Evolutionary conservation across 2,797 vertebrate genomes (phyloP).

Genomic region (Falco naumanni): DNA sequence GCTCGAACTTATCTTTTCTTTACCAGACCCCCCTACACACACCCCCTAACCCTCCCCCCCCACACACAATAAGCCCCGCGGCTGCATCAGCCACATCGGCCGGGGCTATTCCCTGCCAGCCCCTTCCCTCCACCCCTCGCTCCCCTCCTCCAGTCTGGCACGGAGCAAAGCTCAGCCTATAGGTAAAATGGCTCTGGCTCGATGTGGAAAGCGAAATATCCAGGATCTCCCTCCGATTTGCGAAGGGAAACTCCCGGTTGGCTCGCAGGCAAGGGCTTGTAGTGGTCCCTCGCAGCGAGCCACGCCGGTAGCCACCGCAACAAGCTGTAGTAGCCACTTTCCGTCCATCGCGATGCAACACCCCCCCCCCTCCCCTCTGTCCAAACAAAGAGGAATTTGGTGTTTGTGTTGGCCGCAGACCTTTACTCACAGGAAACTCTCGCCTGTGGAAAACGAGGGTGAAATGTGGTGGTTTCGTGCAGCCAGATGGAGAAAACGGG

Average conservation of each 20-base stretch:
- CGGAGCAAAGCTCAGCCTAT: not conserved
- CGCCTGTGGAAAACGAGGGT: not conserved
- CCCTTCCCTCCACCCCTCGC: not conserved
- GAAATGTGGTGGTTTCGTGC: not conserved
- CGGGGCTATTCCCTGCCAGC: not conserved
- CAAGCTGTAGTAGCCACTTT: not conserved
- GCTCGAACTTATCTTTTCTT: not conserved
- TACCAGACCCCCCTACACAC: not conserved
- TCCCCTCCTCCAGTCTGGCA: slow-evolving; percentile 6
- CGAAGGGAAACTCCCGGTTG: not conserved
- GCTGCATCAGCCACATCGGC: not conserved
- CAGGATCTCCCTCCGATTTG: not conserved
- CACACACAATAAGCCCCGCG: not conserved
- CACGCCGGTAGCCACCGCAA: not conserved
- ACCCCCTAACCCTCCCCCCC: too few relatives aligned
- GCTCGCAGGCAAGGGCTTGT: not conserved
- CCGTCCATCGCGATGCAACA: not conserved
- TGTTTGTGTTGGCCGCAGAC: not conserved
- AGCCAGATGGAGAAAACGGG: not conserved
- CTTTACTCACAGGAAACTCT: slow-evolving; percentile 36
- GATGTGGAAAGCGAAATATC: not conserved
- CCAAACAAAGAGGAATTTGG: slow-evolving; percentile 41
- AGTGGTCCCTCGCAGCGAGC: not conserved
- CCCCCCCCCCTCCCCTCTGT: not conserved
- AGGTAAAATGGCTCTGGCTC: slow-evolving; percentile 62